Evolutionary conservation across 2,113 vertebrate genomes (phyloP), one percentile per base, ranked within the genome.

Genomic region (Lepus timidus): DNA sequence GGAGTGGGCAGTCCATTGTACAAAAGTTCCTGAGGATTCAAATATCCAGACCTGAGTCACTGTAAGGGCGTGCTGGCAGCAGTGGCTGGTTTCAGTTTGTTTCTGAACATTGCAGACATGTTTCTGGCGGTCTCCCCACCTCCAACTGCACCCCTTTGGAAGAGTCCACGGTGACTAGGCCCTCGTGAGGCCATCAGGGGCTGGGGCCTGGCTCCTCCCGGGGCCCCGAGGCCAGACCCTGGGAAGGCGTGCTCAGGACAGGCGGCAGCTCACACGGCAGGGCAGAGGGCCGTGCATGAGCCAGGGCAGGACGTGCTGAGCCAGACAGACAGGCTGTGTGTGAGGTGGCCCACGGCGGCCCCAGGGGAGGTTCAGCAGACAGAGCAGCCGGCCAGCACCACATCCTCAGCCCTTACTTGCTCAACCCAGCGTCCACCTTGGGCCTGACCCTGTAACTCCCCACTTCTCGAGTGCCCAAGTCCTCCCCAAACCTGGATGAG

Each of bases 11-110:
- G 44, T 4, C 29, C 62, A 44, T 25, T 83, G 25, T 29, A 62
- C 64, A 82, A 44, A 90, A 51, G 11, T 61, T 64, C 58, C 31
- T 62, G 4, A 0, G 31, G 31, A 39, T 33, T 44, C 44, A 88
- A 88, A 82, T 51, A 64, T 67, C 74, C 80, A 78, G 33, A 93
- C 74, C 51, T 62, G 75, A 91, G 11, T 85, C 70, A 74, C 1
- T 33, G 17, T 13, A 75, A 62, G 29, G 76, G 11, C 33, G 16
- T 94, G 49, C n/a, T 23, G 12, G 17, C 20, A 6, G 5, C 33
- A 23, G 33, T 65, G 17, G n/a, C 27, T 17, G 7, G n/a, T 55
- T 36, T 52, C 9, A 20, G 27, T 83, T 58, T 49, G 29, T 67
- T 61, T 49, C 64, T 62, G 33, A 27, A 31, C 29, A 58, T 67